Conservation (phyloP, 1,140 invertebrate genomes). For the Muscidifurax raptorellus region DNA sequence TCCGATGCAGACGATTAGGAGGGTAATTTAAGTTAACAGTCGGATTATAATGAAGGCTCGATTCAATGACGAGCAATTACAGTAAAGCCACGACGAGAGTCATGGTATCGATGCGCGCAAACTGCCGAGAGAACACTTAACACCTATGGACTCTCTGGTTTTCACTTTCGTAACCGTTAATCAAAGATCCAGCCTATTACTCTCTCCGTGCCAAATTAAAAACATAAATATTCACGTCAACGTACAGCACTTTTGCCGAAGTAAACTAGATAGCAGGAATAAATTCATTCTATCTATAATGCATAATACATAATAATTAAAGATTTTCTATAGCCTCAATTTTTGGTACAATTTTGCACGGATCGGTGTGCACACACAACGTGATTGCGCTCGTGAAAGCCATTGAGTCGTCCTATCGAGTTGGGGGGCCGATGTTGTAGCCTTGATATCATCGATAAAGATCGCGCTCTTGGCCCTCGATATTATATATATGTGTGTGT, state of each 20-base stretch:
- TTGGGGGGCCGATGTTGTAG: constrained; percentile 62
- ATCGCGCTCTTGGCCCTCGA: constrained; percentile 59
- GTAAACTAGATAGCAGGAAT: no score
- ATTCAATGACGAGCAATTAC: constrained; percentile 12
- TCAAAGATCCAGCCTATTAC: constrained; percentile 62
- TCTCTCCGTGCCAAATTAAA: constrained; percentile 58
- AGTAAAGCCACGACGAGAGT: background rate
- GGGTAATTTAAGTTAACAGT: constrained; percentile 45
- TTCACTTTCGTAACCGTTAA: constrained; percentile 59
- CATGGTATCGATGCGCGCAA: constrained; percentile 47
- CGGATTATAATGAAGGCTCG: constrained; percentile 39
- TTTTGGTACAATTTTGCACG: background rate
- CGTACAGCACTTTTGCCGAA: no score
- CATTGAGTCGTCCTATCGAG: constrained; percentile 23
- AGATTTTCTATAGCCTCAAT: no score
- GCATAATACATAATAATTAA: no score
- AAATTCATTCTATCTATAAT: no score
- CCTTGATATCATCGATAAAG: constrained; percentile 51
- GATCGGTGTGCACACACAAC: no score
- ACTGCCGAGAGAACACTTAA: constrained; percentile 60
- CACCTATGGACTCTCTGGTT: constrained; percentile 56
- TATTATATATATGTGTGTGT: constrained; percentile 46
- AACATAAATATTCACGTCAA: constrained; percentile 32
- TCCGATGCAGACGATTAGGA: constrained; percentile 22
- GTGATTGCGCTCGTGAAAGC: background rate